These are phyloP conservation scores for Stenchaetothrips biformis DNA, from an alignment of 2,888 invertebrate genomes.

Conservation along the genomic window DNA sequence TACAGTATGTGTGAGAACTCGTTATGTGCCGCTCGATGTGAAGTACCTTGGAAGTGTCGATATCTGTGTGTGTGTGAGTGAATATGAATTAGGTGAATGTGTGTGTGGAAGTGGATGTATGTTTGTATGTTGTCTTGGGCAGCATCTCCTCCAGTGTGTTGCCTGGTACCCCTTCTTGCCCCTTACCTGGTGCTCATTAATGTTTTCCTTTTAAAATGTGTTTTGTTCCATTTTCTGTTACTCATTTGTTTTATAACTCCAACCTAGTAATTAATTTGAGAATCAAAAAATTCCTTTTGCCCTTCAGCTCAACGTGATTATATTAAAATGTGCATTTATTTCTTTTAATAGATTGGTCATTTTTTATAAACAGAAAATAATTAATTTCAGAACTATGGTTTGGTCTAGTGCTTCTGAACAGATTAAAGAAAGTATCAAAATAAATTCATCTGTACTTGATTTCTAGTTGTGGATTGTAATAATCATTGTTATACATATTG, in stretches of 20 bases:
- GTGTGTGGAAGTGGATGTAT: background rate
- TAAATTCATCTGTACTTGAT: background rate
- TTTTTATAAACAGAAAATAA: background rate
- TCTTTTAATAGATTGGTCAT: background rate
- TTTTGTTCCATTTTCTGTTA: slow-evolving; percentile 5
- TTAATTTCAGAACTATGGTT: too few relatives aligned
- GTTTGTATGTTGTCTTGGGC: background rate
- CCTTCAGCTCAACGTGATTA: background rate
- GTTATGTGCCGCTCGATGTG: slow-evolving; percentile 14
- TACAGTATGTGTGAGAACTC: slow-evolving; percentile 18
- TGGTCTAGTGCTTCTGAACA: too few relatives aligned
- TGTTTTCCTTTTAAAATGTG: slow-evolving; percentile 5
- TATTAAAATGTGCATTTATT: slow-evolving; percentile 1
- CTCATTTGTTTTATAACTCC: background rate
- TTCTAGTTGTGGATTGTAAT: background rate
- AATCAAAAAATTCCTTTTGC: slow-evolving; percentile 7
- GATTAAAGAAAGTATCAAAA: background rate
- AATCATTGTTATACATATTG: slow-evolving; percentile 17
- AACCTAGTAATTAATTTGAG: slow-evolving; percentile 3
- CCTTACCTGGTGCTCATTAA: background rate
- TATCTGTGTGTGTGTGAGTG: background rate
- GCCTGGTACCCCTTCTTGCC: slow-evolving; percentile 22
- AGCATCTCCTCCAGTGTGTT: background rate
- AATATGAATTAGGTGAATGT: background rate
- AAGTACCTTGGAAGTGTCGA: background rate